A percentile compares a stretch with the other conserved stretches of the same genome.
phyloP scores from a whole-genome alignment of 2,888 invertebrate genomes.

The Oxytorus armatus region DNA sequence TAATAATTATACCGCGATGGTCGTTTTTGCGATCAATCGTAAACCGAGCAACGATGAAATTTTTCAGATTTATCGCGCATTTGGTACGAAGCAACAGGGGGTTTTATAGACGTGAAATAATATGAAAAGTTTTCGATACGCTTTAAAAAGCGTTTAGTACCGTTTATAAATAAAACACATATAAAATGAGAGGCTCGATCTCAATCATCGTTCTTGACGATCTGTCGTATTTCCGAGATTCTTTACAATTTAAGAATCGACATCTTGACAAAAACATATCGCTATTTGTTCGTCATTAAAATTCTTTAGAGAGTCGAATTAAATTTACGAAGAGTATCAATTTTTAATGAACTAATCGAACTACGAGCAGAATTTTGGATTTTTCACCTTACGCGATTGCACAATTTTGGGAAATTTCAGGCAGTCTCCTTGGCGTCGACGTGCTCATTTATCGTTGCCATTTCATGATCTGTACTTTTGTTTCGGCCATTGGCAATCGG shows the following conservation, averaged over 20 bases:
- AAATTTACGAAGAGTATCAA: too few relatives aligned
- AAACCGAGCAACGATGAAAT: constrained; percentile 24
- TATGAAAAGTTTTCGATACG: background rate
- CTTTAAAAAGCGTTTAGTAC: constrained; percentile 13
- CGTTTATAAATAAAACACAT: constrained; percentile 59
- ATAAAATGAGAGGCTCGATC: too few relatives aligned
- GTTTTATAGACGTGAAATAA: constrained; percentile 15
- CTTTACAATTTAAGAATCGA: too few relatives aligned
- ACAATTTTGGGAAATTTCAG: constrained; percentile 77
- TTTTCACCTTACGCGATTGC: constrained; percentile 62
- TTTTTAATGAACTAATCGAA: too few relatives aligned
- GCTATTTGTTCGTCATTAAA: too few relatives aligned
- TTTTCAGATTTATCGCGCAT: constrained; percentile 40
- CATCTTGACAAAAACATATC: too few relatives aligned
- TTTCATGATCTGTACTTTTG: constrained; percentile 79
- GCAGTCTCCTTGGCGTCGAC: constrained; percentile 77
- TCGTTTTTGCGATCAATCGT: background rate
- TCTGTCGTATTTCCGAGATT: too few relatives aligned
- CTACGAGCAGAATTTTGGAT: too few relatives aligned
- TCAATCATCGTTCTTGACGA: too few relatives aligned
- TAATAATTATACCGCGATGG: too few relatives aligned
- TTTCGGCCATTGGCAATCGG: constrained; percentile 78
- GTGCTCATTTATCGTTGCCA: constrained; percentile 79
- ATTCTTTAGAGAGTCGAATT: too few relatives aligned
- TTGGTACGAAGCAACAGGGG: constrained; percentile 22